A percentile compares a stretch with the other conserved stretches of the same genome.
These are phyloP conservation scores for Eciton burchellii DNA, from an alignment of 1,140 invertebrate species.

Conservation along the genomic window DNA sequence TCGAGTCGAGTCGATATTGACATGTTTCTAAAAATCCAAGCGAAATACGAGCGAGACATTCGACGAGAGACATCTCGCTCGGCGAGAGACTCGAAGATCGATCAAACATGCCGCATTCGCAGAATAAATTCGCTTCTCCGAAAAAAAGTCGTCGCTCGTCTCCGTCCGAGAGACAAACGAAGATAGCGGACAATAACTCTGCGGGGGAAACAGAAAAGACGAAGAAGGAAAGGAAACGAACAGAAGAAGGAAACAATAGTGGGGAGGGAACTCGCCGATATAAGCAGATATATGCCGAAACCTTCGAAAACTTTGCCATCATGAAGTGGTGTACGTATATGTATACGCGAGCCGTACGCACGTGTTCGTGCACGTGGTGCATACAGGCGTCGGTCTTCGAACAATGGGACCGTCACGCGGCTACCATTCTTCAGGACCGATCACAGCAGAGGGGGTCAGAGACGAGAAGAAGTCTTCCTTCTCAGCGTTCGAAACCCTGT, in stretches of 20 bases:
- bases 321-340: neutral
- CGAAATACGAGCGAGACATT: too few relatives aligned
- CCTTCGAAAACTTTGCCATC: conserved; percentile 5
- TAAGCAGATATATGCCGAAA: conserved; percentile 52
- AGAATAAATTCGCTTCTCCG: too few relatives aligned
- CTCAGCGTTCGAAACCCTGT: conserved; percentile 60
- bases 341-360: conserved; percentile 21
- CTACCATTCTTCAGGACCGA: conserved; percentile 80
- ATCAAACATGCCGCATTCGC: too few relatives aligned
- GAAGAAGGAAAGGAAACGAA: conserved; percentile 7
- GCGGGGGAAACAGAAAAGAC: conserved; percentile 15
- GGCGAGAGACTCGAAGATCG: too few relatives aligned
- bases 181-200: too few relatives aligned
- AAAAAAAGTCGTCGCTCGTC: too few relatives aligned
- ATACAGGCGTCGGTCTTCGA: conserved; percentile 70
- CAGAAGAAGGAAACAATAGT: conserved; percentile 14
- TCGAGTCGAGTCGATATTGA: too few relatives aligned
- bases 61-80: too few relatives aligned
- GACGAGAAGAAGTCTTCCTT: conserved; percentile 36
- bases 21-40: too few relatives aligned
- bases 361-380: conserved; percentile 53
- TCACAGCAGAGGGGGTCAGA: conserved; percentile 66
- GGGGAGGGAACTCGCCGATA: conserved; percentile 21
- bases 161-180: too few relatives aligned
- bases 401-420: conserved; percentile 81